Evolutionary conservation across 2,888 invertebrate genomes (phyloP), one percentile per base, ranked within the genome.

Genomic region (Melanargia galathea): DNA sequence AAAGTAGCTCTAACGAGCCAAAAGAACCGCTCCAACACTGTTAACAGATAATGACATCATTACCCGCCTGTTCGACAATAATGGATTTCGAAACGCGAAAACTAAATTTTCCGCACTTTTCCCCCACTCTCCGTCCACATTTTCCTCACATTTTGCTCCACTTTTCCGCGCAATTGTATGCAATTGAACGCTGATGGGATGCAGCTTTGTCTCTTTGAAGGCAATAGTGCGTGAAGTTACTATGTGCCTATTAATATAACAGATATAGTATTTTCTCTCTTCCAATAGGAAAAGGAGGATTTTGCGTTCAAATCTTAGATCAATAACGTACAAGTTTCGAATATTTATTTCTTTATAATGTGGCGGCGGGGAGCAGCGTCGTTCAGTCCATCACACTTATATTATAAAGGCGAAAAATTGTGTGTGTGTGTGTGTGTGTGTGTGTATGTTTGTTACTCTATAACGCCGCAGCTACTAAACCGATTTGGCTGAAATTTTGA

Each of bases 81-180:
- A 58, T 63, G 62, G 62, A 35, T 58, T 26, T 54, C 22, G 54
- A 40, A 62, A 56, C 48, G 63, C 60, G 63, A 55, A 54, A 49
- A 64, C 38, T 48, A 48, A 59, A 49, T 60, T 60, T 56, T 60
- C 57, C 61, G 52, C 64, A 52, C 46, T 61, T 35, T 16, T 18
- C n/a, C 8, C 30, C 30, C 51, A 48, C 48, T n/a, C 48, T 38
- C n/a, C 1, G 38, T n/a, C n/a, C 38, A 38, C n/a, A 38, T 48
- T 24, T 24, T 51, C 30, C 51, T 51, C 35, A 33, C 51, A 52
- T 52, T 52, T 33, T 52, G 18, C 52, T 35, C 20, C 64, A 57
- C 52, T 61, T 64, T 64, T 61, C 64, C 61, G 33, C 38, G 38
- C 64, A 46, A 64, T 64, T 61, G 64, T 58, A 61, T 64, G 64